Evolutionary conservation across 2,888 invertebrate genomes (phyloP), one percentile per base, ranked within the genome.

Genomic region (Hydriomena furcata): DNA sequence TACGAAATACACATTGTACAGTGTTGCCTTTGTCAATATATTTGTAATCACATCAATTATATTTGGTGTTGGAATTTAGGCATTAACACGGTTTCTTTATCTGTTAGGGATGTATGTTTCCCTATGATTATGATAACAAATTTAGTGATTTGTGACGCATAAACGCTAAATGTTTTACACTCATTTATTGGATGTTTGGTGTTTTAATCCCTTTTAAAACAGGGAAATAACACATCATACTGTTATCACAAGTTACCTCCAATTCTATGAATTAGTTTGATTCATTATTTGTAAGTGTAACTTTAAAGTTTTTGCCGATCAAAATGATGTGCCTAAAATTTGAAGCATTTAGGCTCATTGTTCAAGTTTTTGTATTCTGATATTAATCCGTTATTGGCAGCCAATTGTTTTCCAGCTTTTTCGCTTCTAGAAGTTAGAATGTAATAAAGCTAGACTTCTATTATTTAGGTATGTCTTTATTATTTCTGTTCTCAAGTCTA

Each of bases 241-340:
- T 24, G 7, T 31, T 10, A 11, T 4, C 2, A 10, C 2, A 34
- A 23, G 30, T 20, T 27, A 27, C 7, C 17, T 27, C 27, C 7
- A 12, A 12, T 36, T 12, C 7, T 44, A 44, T 40, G 12, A 20
- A 27, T 32, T 20, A 38, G 10, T n/a, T n/a, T 47, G 34, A 28
- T 48, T 30, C 30, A 30, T 30, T 36, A 8, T 24, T 34, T 36
- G 7, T 37, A 42, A 42, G 48, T 49, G 6, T 40, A 30, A 42
- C 30, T 49, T 30, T 31, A 32, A 34, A 36, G 37, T 8, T 31
- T 32, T 37, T 31, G 6, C 31, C 37, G 25, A 31, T 17, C 31
- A 37, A 42, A 37, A 36, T 40, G 25, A 28, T 27, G 32, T 43
- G 37, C 42, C 49, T 49, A 49, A 43, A 30, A 24, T 41, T n/a